A percentile compares a stretch with the other conserved stretches of the same genome.
Evolutionary conservation across 2,888 invertebrate genomes (phyloP).

Genomic region (Notodonta ziczac): DNA sequence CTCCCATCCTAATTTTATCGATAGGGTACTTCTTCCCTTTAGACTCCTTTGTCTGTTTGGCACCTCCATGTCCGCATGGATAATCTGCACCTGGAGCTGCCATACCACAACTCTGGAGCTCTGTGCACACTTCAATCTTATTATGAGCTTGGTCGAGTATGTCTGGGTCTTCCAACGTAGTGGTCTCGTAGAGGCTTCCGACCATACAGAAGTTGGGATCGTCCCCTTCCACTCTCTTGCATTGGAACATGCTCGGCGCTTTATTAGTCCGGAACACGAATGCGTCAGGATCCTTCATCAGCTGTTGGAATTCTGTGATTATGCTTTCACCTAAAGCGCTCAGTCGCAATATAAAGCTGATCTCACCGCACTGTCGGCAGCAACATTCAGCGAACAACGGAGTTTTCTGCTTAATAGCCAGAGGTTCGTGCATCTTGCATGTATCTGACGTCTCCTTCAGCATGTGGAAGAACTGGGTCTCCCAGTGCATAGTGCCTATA

Average conservation of each 20-base stretch:
- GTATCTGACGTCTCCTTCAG: conserved; percentile 69
- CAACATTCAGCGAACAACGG: conserved; percentile 63
- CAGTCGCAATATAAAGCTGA: conserved; percentile 75
- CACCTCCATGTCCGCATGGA: conserved; percentile 46
- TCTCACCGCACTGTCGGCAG: conserved; percentile 68
- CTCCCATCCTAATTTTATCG: conserved; percentile 76
- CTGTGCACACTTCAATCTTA: conserved; percentile 73
- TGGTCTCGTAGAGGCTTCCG: conserved; percentile 72
- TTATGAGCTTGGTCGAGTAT: conserved; percentile 51
- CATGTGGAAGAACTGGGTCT: conserved; percentile 75
- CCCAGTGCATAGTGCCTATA: conserved; percentile 72
- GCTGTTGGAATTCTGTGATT: conserved; percentile 74
- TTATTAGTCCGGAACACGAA: conserved; percentile 76
- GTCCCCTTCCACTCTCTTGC: conserved; percentile 69
- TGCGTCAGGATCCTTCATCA: conserved; percentile 65
- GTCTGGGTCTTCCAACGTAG: conserved; percentile 74
- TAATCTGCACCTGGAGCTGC: conserved; percentile 37
- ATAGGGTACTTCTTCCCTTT: conserved; percentile 60
- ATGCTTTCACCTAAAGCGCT: conserved; percentile 79
- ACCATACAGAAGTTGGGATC: conserved; percentile 76
- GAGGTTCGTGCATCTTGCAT: conserved; percentile 58
- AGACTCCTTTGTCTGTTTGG: conserved; percentile 28
- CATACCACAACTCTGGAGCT: conserved; percentile 66
- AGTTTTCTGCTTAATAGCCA: conserved; percentile 63
- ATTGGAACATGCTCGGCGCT: conserved; percentile 75